Percentiles rank a stretch among this genome's conserved stretches.
These are phyloP conservation scores for Xanthorhoe spadicearia DNA, from an alignment of 2,888 invertebrate species.

Conservation along the genomic window DNA sequence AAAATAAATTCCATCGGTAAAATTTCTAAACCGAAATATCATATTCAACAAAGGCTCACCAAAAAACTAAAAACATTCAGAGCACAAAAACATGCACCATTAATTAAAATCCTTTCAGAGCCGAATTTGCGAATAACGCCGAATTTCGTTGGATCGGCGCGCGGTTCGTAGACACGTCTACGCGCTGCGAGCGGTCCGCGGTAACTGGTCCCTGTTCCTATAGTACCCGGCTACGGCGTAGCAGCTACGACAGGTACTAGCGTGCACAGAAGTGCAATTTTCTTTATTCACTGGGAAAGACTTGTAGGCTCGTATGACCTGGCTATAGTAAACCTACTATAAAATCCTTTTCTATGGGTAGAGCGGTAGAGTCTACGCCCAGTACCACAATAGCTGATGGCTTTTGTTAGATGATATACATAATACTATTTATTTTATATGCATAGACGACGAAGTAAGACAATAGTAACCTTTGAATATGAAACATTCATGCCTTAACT, in stretches of 20 bases:
- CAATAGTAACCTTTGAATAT: no score
- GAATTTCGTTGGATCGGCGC: conserved; percentile 33
- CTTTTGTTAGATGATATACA: no score
- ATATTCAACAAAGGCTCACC: conserved; percentile 37
- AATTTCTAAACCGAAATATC: conserved; percentile 26
- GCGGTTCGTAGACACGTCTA: conserved; percentile 68
- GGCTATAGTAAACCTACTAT: no score
- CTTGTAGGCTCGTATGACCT: no score
- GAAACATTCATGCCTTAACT: no score
- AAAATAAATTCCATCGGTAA: conserved; percentile 37
- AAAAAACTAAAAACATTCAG: conserved; percentile 50
- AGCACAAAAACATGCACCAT: conserved; percentile 57
- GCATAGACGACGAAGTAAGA: no score
- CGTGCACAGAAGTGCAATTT: conserved; percentile 10
- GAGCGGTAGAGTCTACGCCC: no score
- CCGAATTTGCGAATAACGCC: conserved; percentile 46
- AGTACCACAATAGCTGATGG: no score
- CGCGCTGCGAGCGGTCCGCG: conserved; percentile 67
- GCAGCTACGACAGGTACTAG: conserved; percentile 47
- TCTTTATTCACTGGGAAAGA: conserved; percentile 4
- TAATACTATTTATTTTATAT: no score
- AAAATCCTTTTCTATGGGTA: no score
- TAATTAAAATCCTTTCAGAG: conserved; percentile 67
- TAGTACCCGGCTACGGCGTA: conserved; percentile 76
- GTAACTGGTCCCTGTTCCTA: conserved; percentile 76